These are phyloP conservation scores for Pangasianodon gigas DNA, from an alignment of 2,113 vertebrate species.

Conservation along the genomic window DNA sequence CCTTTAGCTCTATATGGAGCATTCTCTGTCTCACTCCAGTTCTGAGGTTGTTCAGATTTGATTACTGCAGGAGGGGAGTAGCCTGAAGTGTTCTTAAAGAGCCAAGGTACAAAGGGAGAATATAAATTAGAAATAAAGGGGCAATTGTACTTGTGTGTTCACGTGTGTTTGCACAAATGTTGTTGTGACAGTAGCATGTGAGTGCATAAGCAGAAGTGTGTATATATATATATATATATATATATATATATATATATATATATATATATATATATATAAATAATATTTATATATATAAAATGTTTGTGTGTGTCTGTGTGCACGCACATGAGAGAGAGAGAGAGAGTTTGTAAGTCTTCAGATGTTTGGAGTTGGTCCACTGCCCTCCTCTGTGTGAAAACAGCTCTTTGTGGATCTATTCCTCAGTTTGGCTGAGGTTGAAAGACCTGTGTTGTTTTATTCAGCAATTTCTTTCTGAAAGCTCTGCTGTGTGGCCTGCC, in stretches of 20 bases:
- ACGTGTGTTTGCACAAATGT: background rate
- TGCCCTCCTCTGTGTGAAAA: conserved; percentile 42
- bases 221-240: background rate
- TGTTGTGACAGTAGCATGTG: background rate
- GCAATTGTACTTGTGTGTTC: conserved; percentile 7
- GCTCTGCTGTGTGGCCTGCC: conserved; percentile 50
- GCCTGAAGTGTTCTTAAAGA: conserved; percentile 32
- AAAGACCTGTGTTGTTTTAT: conserved; percentile 54
- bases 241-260: no score
- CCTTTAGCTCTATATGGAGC: conserved; percentile 41
- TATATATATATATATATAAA: no score
- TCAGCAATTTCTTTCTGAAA: conserved; percentile 52
- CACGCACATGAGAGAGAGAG: background rate
- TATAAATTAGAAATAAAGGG: conserved; percentile 5
- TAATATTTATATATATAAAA: no score
- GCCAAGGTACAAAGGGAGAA: conserved; percentile 8
- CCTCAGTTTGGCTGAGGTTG: conserved; percentile 51
- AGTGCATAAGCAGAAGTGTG: background rate
- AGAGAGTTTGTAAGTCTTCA: conserved; percentile 20
- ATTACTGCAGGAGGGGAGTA: conserved; percentile 41
- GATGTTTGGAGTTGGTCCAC: conserved; percentile 48
- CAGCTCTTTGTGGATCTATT: conserved; percentile 50
- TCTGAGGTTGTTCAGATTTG: conserved; percentile 45
- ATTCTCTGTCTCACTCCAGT: conserved; percentile 40
- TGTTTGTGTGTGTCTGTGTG: background rate